Evolutionary conservation across 2,797 vertebrate genomes (phyloP).

Genomic region (Pelobates cultripes): DNA sequence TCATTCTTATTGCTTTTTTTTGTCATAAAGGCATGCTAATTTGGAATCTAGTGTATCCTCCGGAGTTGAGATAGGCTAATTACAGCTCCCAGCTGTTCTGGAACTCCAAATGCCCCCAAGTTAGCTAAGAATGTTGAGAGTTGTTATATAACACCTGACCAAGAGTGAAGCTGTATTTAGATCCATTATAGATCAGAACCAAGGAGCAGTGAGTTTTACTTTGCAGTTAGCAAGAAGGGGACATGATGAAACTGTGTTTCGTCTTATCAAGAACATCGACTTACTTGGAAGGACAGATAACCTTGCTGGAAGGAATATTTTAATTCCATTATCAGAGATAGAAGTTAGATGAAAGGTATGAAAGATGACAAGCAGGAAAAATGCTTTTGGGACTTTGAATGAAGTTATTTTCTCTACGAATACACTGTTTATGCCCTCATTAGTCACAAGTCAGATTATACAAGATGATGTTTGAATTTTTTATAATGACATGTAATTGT

Average conservation of each 20-base stretch:
- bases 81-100: background rate
- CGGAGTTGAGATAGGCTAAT: background rate
- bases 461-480: background rate
- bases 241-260: conserved; percentile 28
- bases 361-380: conserved; percentile 44
- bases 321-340: conserved; percentile 45
- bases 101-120: background rate
- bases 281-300: conserved; percentile 46
- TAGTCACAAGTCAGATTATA: conserved; percentile 1
- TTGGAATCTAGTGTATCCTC: too few relatives aligned
- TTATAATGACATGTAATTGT: background rate
- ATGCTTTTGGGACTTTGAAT: conserved; percentile 27
- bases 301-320: conserved; percentile 54
- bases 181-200: conserved; percentile 7
- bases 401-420: conserved; percentile 24
- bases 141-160: background rate
- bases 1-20: too few relatives aligned
- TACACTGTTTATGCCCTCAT: conserved; percentile 23
- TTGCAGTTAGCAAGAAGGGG: background rate
- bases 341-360: conserved; percentile 50
- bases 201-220: conserved; percentile 13
- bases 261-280: conserved; percentile 47
- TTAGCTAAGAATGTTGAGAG: conserved; percentile 7
- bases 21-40: too few relatives aligned
- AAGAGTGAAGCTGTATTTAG: background rate